These are phyloP conservation scores for Pristionchus fissidentatus DNA, from an alignment of 2,888 invertebrate species.

Conservation along the genomic window DNA sequence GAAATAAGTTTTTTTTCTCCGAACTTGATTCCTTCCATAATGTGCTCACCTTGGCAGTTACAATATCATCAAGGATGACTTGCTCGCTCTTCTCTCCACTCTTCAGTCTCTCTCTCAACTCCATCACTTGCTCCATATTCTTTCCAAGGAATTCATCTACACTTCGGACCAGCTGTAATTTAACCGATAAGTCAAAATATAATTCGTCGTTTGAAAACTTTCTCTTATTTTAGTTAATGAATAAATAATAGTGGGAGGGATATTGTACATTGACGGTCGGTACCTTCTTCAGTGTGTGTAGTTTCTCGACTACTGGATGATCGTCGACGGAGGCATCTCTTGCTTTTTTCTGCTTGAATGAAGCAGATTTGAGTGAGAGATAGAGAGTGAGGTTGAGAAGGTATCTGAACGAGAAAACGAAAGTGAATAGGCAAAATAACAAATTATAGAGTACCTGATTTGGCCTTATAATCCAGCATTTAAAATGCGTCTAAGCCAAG, in stretches of 20 bases:
- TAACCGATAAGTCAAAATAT: no score
- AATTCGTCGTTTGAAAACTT: no score
- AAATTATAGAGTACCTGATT: no score
- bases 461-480: no score
- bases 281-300: slow-evolving; percentile 83
- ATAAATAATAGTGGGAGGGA: background rate
- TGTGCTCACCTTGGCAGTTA: slow-evolving; percentile 19
- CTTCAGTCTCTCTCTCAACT: slow-evolving; percentile 44
- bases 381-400: slow-evolving; percentile 90
- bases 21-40: background rate
- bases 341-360: slow-evolving; percentile 79
- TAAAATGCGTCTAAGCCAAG: no score
- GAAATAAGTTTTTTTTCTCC: background rate
- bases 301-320: slow-evolving; percentile 90
- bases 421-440: no score
- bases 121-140: slow-evolving; percentile 43
- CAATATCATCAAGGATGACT: background rate
- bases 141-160: slow-evolving; percentile 19
- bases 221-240: background rate
- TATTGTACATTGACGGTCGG: no score
- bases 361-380: slow-evolving; percentile 86
- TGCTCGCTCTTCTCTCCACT: slow-evolving; percentile 8
- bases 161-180: slow-evolving; percentile 13
- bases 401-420: slow-evolving; percentile 86
- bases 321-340: slow-evolving; percentile 79